Conservation (phyloP, 2,888 invertebrate genomes). For the Scaptomyza parva region DNA sequence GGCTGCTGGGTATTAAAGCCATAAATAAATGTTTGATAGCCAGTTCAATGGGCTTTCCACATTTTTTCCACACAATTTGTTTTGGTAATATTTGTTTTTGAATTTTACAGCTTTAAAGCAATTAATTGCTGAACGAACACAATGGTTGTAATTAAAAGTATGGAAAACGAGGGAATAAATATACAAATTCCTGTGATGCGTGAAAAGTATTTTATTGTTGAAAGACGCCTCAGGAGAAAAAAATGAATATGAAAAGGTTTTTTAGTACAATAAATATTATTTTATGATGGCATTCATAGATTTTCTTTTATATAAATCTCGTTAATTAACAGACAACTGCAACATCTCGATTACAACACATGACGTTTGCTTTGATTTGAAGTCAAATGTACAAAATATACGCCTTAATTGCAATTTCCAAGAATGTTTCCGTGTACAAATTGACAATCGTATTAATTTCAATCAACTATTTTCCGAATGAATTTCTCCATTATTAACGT, state of each 20-base stretch:
- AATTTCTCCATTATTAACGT: not conserved
- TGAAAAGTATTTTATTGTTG: constrained; percentile 20
- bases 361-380: constrained; percentile 1
- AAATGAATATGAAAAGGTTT: constrained; percentile 15
- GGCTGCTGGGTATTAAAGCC: constrained; percentile 41
- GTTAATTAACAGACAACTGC: constrained; percentile 18
- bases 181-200: constrained; percentile 5
- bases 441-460: not conserved
- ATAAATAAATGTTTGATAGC: constrained; percentile 78
- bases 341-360: constrained; percentile 6
- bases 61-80: constrained; percentile 23
- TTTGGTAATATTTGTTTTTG: constrained; percentile 20
- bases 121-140: constrained; percentile 10
- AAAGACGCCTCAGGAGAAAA: constrained; percentile 24
- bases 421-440: too few species aligned
- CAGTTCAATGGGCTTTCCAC: constrained; percentile 48
- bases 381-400: not conserved
- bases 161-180: not conserved
- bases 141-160: not conserved
- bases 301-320: constrained; percentile 20
- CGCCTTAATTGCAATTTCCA: not conserved
- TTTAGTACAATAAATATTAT: constrained; percentile 2
- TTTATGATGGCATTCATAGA: not conserved
- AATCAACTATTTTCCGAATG: not conserved
- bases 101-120: constrained; percentile 5